Evolutionary conservation across 2,797 vertebrate species (phyloP).

Genomic region (Mus minutoides): DNA sequence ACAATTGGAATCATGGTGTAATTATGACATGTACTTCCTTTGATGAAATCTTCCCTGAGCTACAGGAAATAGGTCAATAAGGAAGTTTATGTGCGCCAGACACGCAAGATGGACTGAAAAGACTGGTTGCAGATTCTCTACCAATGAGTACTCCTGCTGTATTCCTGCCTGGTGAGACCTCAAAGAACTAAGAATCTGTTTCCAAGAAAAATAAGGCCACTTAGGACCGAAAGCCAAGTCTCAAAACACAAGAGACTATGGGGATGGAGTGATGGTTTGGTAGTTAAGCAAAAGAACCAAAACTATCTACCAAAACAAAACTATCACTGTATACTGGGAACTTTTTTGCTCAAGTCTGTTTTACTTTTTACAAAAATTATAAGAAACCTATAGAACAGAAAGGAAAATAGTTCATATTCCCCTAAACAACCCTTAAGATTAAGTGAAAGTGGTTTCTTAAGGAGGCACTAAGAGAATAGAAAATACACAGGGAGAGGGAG

Average conservation of each 20-base stretch:
- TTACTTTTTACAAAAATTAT: not conserved
- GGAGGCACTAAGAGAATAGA: not conserved
- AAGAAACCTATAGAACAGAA: not conserved
- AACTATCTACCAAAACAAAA: not conserved
- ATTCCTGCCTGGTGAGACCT: slow-evolving; percentile 33
- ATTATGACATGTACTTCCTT: slow-evolving; percentile 63
- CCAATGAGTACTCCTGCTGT: not conserved
- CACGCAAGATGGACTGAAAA: slow-evolving; percentile 11
- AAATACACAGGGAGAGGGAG: not conserved
- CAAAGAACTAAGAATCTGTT: slow-evolving; percentile 36
- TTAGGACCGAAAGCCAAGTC: not conserved
- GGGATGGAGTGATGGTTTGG: not conserved
- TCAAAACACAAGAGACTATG: not conserved
- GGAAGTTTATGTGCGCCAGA: slow-evolving; percentile 14
- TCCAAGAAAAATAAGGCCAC: slow-evolving; percentile 34
- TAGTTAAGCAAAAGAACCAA: not conserved
- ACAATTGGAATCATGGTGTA: slow-evolving; percentile 62
- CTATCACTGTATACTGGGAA: not conserved
- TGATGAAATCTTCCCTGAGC: slow-evolving; percentile 58
- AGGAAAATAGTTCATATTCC: not conserved
- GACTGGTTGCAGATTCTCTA: slow-evolving; percentile 7
- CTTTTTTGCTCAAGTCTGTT: not conserved
- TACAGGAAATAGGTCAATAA: slow-evolving; percentile 67
- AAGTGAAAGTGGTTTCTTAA: slow-evolving; percentile 11
- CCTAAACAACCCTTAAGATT: slow-evolving; percentile 15